Conservation (phyloP, 2,888 invertebrate genomes). For the Hesperia comma region DNA sequence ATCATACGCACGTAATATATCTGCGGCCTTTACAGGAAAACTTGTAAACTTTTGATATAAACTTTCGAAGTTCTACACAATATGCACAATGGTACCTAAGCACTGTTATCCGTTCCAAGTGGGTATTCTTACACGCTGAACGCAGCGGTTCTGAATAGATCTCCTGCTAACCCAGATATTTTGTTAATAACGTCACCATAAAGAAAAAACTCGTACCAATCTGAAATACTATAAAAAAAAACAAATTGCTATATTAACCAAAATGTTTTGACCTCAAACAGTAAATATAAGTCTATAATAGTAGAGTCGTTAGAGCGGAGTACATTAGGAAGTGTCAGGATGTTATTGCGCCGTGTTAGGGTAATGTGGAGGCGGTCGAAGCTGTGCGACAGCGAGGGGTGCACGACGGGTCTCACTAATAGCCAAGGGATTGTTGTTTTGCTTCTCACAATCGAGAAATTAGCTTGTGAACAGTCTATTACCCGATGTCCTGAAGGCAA, state of each 20-base stretch:
- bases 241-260: too few species aligned
- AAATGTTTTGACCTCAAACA: too few species aligned
- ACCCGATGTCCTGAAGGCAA: not conserved
- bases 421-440: slow-evolving; percentile 23
- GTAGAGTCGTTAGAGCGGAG: slow-evolving; percentile 45
- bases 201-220: too few species aligned
- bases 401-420: slow-evolving; percentile 37
- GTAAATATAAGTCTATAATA: slow-evolving; percentile 10
- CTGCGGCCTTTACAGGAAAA: not conserved
- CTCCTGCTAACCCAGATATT: too few species aligned
- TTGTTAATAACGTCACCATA: too few species aligned
- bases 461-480: slow-evolving; percentile 5
- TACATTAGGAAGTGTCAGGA: slow-evolving; percentile 63
- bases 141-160: too few species aligned
- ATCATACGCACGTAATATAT: slow-evolving; percentile 10
- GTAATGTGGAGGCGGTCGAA: slow-evolving; percentile 63
- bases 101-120: too few species aligned
- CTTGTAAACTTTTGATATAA: too few species aligned
- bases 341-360: slow-evolving; percentile 75
- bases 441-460: slow-evolving; percentile 9
- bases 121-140: too few species aligned
- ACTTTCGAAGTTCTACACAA: too few species aligned
- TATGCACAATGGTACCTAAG: too few species aligned
- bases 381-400: slow-evolving; percentile 45
- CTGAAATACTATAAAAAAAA: too few species aligned